A percentile compares a stretch with the other conserved stretches of the same genome.
phyloP scores from a whole-genome alignment of 2,797 vertebrate genomes.

The Mormyrus hasselquistii region DNA sequence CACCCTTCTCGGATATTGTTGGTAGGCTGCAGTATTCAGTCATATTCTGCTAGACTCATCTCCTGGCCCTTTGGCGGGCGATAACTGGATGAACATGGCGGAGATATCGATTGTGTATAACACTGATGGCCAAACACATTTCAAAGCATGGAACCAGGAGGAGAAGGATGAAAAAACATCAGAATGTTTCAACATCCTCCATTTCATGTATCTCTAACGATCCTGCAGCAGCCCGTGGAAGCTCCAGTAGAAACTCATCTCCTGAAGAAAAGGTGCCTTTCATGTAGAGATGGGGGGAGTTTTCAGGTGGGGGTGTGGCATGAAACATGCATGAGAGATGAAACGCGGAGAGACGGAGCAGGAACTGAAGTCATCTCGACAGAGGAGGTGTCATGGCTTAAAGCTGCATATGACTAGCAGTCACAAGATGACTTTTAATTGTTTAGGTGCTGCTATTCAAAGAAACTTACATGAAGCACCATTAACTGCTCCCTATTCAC shows the following conservation, averaged over 20 bases:
- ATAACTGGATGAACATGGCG: constrained; percentile 5
- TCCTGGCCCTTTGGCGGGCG: background rate
- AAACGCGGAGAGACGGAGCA: background rate
- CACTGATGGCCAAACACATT: background rate
- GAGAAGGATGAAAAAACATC: background rate
- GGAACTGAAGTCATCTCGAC: background rate
- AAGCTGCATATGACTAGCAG: background rate
- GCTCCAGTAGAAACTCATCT: background rate
- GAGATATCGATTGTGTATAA: constrained; percentile 12
- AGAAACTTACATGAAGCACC: background rate
- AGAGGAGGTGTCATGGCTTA: background rate
- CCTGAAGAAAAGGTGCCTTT: constrained; percentile 2
- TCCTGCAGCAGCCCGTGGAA: background rate
- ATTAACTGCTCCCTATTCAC: background rate
- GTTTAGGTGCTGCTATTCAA: background rate
- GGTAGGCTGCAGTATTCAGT: background rate
- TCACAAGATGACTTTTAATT: background rate
- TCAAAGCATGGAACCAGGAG: background rate
- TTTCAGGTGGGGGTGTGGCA: background rate
- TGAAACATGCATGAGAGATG: background rate
- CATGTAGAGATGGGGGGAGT: background rate
- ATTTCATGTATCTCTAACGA: constrained; percentile 5
- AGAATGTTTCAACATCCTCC: background rate
- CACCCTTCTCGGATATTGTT: background rate
- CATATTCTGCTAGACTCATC: background rate